phyloP scores from a whole-genome alignment of 2,888 invertebrate species.

The Idaea biselata region DNA sequence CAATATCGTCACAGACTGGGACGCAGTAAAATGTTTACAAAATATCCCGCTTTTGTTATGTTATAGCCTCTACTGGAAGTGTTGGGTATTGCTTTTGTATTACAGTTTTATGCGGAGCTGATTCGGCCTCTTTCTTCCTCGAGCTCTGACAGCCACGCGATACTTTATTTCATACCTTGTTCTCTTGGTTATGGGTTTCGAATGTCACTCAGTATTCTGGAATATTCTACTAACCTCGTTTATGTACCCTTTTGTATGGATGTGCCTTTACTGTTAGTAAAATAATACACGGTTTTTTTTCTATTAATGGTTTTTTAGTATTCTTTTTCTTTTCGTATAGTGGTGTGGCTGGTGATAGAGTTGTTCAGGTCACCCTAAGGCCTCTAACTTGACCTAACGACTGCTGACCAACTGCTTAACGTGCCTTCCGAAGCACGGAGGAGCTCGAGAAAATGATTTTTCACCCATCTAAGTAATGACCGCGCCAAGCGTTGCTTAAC shows the following conservation, averaged over 20 bases:
- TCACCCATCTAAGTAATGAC: too few relatives aligned
- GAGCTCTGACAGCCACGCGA: constrained; percentile 3
- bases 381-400: too few relatives aligned
- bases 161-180: constrained; percentile 5
- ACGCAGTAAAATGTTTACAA: constrained; percentile 77
- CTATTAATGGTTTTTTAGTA: too few relatives aligned
- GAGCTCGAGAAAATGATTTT: too few relatives aligned
- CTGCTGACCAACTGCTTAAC: too few relatives aligned
- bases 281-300: background rate
- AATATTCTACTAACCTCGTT: background rate
- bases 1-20: constrained; percentile 75
- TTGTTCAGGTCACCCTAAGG: too few relatives aligned
- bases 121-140: constrained; percentile 39
- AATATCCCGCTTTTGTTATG: constrained; percentile 70
- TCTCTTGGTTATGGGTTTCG: constrained; percentile 1
- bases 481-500: too few relatives aligned
- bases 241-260: constrained; percentile 6
- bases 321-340: too few relatives aligned
- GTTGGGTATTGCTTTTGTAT: constrained; percentile 68
- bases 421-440: too few relatives aligned
- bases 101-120: constrained; percentile 55
- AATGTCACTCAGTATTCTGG: background rate
- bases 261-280: constrained; percentile 1
- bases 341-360: too few relatives aligned
- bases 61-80: constrained; percentile 55